These are phyloP conservation scores for Paratilapia polleni DNA, from an alignment of 2,113 vertebrate genomes.

Conservation along the genomic window DNA sequence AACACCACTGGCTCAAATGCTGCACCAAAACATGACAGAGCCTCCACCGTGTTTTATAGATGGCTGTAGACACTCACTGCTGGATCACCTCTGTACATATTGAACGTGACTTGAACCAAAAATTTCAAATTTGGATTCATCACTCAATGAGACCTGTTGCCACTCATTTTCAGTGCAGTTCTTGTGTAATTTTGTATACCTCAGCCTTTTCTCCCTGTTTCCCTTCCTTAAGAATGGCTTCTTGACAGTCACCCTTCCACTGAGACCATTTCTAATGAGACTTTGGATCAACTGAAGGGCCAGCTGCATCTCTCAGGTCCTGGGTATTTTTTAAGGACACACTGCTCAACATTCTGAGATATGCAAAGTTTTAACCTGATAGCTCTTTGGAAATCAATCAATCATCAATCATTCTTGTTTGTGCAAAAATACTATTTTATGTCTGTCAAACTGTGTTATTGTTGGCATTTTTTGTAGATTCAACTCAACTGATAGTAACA, in stretches of 20 bases:
- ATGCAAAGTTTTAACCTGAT: neutral
- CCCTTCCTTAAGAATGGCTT: neutral
- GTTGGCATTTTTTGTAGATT: neutral
- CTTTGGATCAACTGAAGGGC: neutral
- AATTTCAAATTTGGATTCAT: neutral
- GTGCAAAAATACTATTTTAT: neutral
- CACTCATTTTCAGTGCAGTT: too few species aligned
- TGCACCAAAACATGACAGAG: neutral
- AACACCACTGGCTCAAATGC: too few species aligned
- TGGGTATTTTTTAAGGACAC: neutral
- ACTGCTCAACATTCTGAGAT: neutral
- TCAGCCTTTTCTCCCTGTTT: neutral
- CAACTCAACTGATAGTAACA: too few species aligned
- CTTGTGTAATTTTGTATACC: neutral
- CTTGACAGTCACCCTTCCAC: too few species aligned
- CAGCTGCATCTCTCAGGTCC: neutral
- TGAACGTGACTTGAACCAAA: neutral
- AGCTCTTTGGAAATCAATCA: neutral
- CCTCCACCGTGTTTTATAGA: neutral
- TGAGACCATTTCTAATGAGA: neutral
- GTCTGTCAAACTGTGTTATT: neutral
- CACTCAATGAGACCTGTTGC: fast-evolving
- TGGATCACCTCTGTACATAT: neutral
- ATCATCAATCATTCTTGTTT: too few species aligned
- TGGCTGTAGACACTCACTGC: neutral